Percentiles rank a stretch among this genome's conserved stretches.
Conservation (phyloP, 2,888 invertebrate species). For the Xanthia togata region DNA sequence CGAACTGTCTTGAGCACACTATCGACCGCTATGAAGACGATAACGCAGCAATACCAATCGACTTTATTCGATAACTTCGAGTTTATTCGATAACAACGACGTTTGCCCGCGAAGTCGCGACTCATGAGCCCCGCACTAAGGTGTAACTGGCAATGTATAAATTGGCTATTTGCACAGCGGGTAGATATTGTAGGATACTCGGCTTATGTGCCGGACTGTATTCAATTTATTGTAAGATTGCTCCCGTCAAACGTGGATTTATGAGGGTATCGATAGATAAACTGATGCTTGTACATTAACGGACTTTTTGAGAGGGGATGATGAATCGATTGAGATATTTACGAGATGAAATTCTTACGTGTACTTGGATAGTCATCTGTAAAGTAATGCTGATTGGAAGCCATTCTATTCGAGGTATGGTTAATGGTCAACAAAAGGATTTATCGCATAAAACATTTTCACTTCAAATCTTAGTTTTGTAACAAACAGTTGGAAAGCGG, state of each 20-base stretch:
- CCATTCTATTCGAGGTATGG: neutral
- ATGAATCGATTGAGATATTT: slow-evolving; percentile 23
- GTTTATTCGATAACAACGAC: slow-evolving; percentile 40
- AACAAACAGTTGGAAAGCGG: neutral
- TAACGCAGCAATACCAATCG: slow-evolving; percentile 59
- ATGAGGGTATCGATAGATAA: slow-evolving; percentile 63
- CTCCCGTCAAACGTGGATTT: slow-evolving; percentile 66
- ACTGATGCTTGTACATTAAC: slow-evolving; percentile 62
- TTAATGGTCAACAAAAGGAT: neutral
- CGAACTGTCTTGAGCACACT: slow-evolving; percentile 51
- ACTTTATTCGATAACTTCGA: slow-evolving; percentile 55
- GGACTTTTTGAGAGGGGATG: slow-evolving; percentile 29
- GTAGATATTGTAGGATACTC: slow-evolving; percentile 70
- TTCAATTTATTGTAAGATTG: slow-evolving; percentile 76
- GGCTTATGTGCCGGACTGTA: slow-evolving; percentile 65
- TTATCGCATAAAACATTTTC: neutral
- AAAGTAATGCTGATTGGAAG: neutral
- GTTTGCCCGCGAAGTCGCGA: slow-evolving; percentile 20
- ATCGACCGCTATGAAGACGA: slow-evolving; percentile 50
- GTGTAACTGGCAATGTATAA: slow-evolving; percentile 67
- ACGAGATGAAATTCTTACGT: neutral
- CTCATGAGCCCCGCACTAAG: slow-evolving; percentile 36
- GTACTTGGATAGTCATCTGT: neutral
- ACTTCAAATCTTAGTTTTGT: neutral
- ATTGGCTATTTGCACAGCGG: slow-evolving; percentile 76